A percentile compares a stretch with the other conserved stretches of the same genome.
These are phyloP conservation scores for Melanotus villosus DNA, from an alignment of 2,888 invertebrate genomes.

Conservation along the genomic window DNA sequence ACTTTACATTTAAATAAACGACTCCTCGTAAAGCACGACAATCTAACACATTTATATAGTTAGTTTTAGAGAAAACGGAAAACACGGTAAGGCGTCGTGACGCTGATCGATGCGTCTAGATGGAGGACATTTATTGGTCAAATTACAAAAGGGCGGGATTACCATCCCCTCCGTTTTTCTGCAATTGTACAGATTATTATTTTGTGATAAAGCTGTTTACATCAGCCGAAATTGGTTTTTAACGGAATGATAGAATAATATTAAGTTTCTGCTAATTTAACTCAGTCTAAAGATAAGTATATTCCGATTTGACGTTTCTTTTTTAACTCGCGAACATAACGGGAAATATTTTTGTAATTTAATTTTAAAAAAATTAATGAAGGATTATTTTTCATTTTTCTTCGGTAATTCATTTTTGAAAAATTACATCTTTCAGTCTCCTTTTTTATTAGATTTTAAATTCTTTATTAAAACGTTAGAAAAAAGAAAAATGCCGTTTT, in stretches of 20 bases:
- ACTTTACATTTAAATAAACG: slow-evolving; percentile 11
- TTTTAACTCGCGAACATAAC: no score
- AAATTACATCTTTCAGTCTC: no score
- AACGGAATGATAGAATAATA: slow-evolving; percentile 30
- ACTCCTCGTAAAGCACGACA: slow-evolving; percentile 23
- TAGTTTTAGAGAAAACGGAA: slow-evolving; percentile 32
- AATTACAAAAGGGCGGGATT: slow-evolving; percentile 46
- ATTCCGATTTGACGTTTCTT: slow-evolving; percentile 2
- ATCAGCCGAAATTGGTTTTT: slow-evolving; percentile 34
- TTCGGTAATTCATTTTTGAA: no score
- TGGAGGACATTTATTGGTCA: slow-evolving; percentile 50
- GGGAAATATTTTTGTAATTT: no score
- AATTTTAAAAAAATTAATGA: no score
- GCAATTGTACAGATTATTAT: slow-evolving; percentile 41
- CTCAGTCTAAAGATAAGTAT: slow-evolving; percentile 8
- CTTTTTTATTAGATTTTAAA: no score
- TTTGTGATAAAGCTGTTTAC: slow-evolving; percentile 57
- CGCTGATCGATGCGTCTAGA: slow-evolving; percentile 51
- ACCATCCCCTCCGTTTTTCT: slow-evolving; percentile 50
- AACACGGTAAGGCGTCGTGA: slow-evolving; percentile 49
- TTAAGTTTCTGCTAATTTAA: slow-evolving; percentile 18
- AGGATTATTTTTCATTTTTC: no score
- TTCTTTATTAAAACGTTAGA: no score
- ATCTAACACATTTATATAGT: slow-evolving; percentile 31
- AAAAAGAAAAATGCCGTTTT: no score